Evolutionary conservation across 30 jellyfish, hydroid and myxozoan species (phyloP), one percentile per base, ranked within the genome.

Genomic region (Aurelia sp.): DNA sequence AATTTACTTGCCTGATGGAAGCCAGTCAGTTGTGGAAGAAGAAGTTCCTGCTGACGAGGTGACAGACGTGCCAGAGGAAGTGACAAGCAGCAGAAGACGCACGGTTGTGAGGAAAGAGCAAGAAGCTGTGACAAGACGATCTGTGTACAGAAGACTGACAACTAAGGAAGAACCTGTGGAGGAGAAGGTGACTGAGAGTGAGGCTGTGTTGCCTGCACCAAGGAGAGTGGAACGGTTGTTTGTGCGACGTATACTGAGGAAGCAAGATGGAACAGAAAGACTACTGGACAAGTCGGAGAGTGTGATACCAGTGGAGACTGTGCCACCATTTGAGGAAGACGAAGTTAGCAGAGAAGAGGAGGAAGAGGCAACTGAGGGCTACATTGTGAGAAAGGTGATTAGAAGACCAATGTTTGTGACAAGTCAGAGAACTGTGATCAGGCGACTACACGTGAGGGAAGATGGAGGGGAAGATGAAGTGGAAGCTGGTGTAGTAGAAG

Each of bases 321-420:
- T 81, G 76, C 76, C 81, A 18, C 4, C 52, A 9, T 19, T 27
- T 19, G 72, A 50, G 51, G 85, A 74, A 71, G 85, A 47, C 8
- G 89, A 62, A 23, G 81, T 19, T 20, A 27, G 16, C 41, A 60
- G 64, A 53, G 71, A 64, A 44, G 89, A 79, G n/a, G 50, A 58
- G 23, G 60, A 67, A 13, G 72, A 79, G 30, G 89, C 78, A 6
- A 37, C 48, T 37, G 48, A 37, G 48, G 48, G 48, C 48, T 79
- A 40, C 48, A 62, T 79, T 63, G 81, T 79, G 72, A 79, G 93
- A 37, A 71, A 65, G 68, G 94, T 81, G 66, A 86, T 81, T 15
- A 73, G 94, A 57, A 81, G 91, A 75, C 94, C 97, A 10, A 48
- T 89, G 74, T 70, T 71, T 85, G 79, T 89, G 74, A 89, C 97